Evolutionary conservation across 2,797 vertebrate species (phyloP), one percentile per base, ranked within the genome.

Genomic region (Megaceryle alcyon): DNA sequence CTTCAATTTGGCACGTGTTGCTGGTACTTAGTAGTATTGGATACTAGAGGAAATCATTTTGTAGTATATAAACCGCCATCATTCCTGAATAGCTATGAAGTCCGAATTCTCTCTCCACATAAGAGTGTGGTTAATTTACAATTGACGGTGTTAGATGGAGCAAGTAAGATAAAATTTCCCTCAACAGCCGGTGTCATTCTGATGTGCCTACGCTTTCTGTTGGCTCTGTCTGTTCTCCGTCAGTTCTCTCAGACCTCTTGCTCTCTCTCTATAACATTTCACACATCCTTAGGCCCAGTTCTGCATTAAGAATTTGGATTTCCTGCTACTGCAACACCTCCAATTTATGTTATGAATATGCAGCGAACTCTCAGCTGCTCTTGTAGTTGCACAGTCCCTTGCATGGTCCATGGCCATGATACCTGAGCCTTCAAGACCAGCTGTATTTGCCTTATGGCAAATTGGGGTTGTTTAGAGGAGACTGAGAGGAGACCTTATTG

Each of bases 171-270:
- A 37, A 48, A 60, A 25, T 8, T 33, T 28, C 29, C 39, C 10
- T 51, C 29, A 39, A 37, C 22, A 46, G 17, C 33, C 22, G 33
- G 8, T 14, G 11, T 14, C 2, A 2, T 37, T 15, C 5, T 0
- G 2, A 35, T 5, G 16, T 0, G 2, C 15, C n/a, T 33, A 10
- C 7, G 4, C 33, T 64, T 53, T 49, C 29, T 54, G 49, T 53
- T 59, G 22, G 8, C 33, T 1, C 4, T 35, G 4, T 43, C 20
- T 1, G 0, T 60, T 70, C 26, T 64, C 22, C 31, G 4, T 22
- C 3, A 6, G 11, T 72, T 60, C 6, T 61, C 49, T 48, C 3
- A 3, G 35, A 35, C 20, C 23, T 60, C 3, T 1, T 0, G 2
- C 33, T 14, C 39, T 43, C 8, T 6, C 21, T 49, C 26, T 26